Evolutionary conservation across 2,113 vertebrate genomes (phyloP).

Genomic region (Cephalopholis sonnerati): DNA sequence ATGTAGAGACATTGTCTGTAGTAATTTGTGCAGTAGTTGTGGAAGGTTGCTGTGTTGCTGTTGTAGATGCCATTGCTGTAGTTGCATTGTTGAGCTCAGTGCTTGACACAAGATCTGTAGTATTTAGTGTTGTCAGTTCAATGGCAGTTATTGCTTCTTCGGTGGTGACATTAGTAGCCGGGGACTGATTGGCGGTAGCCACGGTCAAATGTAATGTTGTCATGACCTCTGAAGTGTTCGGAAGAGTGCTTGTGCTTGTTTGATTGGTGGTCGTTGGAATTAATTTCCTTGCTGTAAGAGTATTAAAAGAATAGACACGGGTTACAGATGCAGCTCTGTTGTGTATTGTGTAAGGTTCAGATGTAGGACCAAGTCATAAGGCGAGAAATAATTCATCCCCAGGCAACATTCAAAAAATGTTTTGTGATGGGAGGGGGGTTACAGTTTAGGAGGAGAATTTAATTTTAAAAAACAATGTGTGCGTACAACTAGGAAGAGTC

Average conservation of each 20-base stretch:
- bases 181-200: background rate
- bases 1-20: constrained; percentile 9
- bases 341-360: background rate
- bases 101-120: constrained; percentile 8
- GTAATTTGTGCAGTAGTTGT: constrained; percentile 16
- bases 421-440: too few relatives aligned
- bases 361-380: too few relatives aligned
- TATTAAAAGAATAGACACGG: background rate
- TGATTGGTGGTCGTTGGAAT: constrained; percentile 18
- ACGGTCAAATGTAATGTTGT: constrained; percentile 7
- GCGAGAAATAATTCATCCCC: too few relatives aligned
- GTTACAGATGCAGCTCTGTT: background rate
- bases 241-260: constrained; percentile 28
- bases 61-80: constrained; percentile 18
- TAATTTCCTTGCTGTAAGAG: constrained; percentile 47
- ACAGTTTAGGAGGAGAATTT: too few relatives aligned
- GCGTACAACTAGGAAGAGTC: too few relatives aligned
- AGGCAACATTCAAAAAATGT: too few relatives aligned
- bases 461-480: too few relatives aligned
- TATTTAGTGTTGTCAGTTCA: constrained; percentile 1
- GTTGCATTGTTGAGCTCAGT: constrained; percentile 11
- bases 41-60: background rate
- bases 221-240: background rate
- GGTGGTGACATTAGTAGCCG: background rate
- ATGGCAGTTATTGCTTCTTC: constrained; percentile 7